Conservation (phyloP, 1,140 invertebrate species). For the Laodelphax striatellus region DNA sequence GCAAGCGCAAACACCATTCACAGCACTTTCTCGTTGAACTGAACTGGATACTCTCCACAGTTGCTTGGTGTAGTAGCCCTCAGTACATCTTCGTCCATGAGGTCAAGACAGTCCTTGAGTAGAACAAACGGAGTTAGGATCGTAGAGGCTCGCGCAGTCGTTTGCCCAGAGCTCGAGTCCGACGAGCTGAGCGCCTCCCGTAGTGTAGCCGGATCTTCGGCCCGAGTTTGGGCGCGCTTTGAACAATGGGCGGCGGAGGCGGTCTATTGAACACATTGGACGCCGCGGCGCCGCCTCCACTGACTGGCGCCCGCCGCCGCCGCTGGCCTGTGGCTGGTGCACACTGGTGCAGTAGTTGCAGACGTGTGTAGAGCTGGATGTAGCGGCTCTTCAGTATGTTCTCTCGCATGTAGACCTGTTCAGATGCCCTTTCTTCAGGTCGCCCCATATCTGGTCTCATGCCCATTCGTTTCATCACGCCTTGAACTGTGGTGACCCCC, state of each 20-base stretch:
- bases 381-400: constrained; percentile 75
- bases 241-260: too few species aligned
- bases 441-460: constrained; percentile 94
- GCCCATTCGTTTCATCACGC: constrained; percentile 67
- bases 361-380: constrained; percentile 90
- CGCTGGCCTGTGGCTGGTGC: constrained; percentile 46
- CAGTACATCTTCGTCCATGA: constrained; percentile 91
- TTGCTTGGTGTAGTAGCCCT: constrained; percentile 90
- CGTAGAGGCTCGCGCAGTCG: constrained; percentile 82
- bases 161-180: constrained; percentile 93
- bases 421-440: constrained; percentile 86
- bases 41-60: constrained; percentile 99
- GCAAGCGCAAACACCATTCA: constrained; percentile 95
- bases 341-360: constrained; percentile 96
- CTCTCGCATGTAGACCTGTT: constrained; percentile 79
- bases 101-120: constrained; percentile 74
- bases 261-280: too few species aligned
- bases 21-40: constrained; percentile 94
- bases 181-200: constrained; percentile 82
- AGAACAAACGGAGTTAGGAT: constrained; percentile 70
- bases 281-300: too few species aligned
- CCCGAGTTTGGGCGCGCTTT: too few species aligned
- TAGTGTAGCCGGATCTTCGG: constrained; percentile 27
- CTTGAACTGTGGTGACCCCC: constrained; percentile 1
- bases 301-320: too few species aligned